Percentiles rank a stretch among this genome's conserved stretches.
Evolutionary conservation across 2,888 invertebrate genomes (phyloP).

Genomic region (Sphaeridia pumilis): DNA sequence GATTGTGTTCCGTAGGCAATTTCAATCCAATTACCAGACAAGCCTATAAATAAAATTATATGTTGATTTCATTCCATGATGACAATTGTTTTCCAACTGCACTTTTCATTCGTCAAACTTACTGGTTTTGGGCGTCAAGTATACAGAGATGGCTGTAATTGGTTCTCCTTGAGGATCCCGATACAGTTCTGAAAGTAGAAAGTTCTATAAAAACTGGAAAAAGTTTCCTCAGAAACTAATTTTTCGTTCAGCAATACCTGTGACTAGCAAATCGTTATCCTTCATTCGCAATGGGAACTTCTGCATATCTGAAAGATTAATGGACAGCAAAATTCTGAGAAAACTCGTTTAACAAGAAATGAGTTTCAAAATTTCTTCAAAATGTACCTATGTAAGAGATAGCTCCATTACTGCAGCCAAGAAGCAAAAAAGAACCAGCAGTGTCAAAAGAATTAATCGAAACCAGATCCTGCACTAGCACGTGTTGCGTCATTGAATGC

Average conservation of each 20-base stretch:
- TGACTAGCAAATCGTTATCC: conserved; percentile 94
- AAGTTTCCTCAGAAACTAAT: neutral
- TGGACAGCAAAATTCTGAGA: neutral
- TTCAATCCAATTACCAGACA: conserved; percentile 98
- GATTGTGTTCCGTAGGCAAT: conserved; percentile 96
- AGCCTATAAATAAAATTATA: conserved; percentile 48
- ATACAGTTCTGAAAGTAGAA: conserved; percentile 15
- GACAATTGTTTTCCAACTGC: neutral
- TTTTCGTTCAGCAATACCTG: conserved; percentile 45
- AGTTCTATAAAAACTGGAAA: conserved; percentile 54
- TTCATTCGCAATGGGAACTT: conserved; percentile 98
- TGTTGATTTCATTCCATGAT: neutral
- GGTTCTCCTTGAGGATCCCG: conserved; percentile 82
- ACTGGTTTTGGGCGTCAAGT: conserved; percentile 98
- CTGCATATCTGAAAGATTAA: conserved; percentile 79
- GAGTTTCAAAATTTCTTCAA: too few relatives aligned
- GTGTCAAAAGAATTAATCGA: conserved; percentile 94
- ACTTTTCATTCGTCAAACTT: conserved; percentile 28
- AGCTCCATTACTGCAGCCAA: conserved; percentile 92
- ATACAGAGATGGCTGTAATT: conserved; percentile 95
- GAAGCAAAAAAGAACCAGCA: conserved; percentile 84
- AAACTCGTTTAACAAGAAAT: too few relatives aligned
- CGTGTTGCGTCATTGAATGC: conserved; percentile 98
- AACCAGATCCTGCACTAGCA: conserved; percentile 94
- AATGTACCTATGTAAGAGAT: conserved; percentile 87